A percentile compares a stretch with the other conserved stretches of the same genome.
These are phyloP conservation scores for Acrocephalus kingi DNA, from an alignment of 2,113 vertebrate genomes.

Conservation along the genomic window DNA sequence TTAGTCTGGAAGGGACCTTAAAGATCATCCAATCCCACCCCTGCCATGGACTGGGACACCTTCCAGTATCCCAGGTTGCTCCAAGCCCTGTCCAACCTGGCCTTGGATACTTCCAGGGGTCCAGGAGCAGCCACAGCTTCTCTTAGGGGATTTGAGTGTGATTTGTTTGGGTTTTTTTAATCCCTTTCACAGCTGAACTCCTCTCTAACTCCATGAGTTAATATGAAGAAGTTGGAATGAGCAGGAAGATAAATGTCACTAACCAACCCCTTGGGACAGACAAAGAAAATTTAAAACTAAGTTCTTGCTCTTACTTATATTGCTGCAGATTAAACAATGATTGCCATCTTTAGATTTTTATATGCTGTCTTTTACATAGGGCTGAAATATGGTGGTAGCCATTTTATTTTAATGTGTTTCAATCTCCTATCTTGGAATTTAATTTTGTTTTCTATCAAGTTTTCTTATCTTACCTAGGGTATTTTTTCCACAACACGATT, in stretches of 20 bases:
- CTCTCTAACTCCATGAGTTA: neutral
- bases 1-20: neutral
- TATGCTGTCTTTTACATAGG: neutral
- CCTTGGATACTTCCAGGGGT: neutral
- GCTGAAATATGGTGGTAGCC: neutral
- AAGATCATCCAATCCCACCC: neutral
- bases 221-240: neutral
- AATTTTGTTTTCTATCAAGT: neutral
- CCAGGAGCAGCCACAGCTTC: neutral
- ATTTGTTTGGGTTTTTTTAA: neutral
- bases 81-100: accelerated
- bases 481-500: neutral
- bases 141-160: neutral
- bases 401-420: neutral
- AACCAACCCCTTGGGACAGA: neutral
- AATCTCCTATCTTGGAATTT: neutral
- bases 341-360: neutral
- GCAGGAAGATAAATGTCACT: neutral
- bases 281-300: neutral
- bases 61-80: accelerated
- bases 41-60: neutral
- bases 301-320: neutral
- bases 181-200: neutral
- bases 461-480: neutral
- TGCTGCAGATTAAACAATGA: neutral